Conservation (phyloP, 2,797 vertebrate species). For the Sebastolobus altivelis region DNA sequence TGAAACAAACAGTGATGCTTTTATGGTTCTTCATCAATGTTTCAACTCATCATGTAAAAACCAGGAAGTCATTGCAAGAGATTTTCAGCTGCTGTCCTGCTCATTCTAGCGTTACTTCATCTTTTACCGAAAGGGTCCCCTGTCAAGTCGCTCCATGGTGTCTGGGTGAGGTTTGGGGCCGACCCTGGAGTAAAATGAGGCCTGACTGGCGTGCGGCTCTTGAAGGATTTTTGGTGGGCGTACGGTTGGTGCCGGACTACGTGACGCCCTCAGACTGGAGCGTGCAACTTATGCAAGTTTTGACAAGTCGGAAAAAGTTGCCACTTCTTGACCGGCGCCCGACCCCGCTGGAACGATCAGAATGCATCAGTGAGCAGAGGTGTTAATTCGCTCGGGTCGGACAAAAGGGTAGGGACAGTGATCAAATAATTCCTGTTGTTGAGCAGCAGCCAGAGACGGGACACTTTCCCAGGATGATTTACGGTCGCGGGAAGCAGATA, state of each 20-base stretch:
- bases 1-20: slow-evolving; percentile 56
- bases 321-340: slow-evolving; percentile 52
- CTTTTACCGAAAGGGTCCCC: background rate
- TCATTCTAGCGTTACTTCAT: slow-evolving; percentile 1
- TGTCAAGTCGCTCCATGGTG: slow-evolving; percentile 34
- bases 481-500: slow-evolving; percentile 53
- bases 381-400: slow-evolving; percentile 51
- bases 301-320: slow-evolving; percentile 43
- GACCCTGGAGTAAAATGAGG: slow-evolving; percentile 21
- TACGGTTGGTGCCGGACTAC: slow-evolving; percentile 39
- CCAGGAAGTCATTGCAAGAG: background rate
- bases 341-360: slow-evolving; percentile 66
- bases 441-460: slow-evolving; percentile 74
- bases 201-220: slow-evolving; percentile 20
- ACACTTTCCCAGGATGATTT: slow-evolving; percentile 81
- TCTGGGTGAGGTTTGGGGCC: slow-evolving; percentile 20
- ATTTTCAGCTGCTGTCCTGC: slow-evolving; percentile 3
- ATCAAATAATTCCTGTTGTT: slow-evolving; percentile 77
- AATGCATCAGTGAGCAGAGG: slow-evolving; percentile 65
- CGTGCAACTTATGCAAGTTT: slow-evolving; percentile 21
- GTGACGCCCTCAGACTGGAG: slow-evolving; percentile 35
- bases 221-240: slow-evolving; percentile 39
- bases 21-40: slow-evolving; percentile 57
- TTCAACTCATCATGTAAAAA: slow-evolving; percentile 37
- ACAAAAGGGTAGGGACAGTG: slow-evolving; percentile 62